Evolutionary conservation across 2,113 vertebrate genomes (phyloP).

Genomic region (Pedetes capensis): DNA sequence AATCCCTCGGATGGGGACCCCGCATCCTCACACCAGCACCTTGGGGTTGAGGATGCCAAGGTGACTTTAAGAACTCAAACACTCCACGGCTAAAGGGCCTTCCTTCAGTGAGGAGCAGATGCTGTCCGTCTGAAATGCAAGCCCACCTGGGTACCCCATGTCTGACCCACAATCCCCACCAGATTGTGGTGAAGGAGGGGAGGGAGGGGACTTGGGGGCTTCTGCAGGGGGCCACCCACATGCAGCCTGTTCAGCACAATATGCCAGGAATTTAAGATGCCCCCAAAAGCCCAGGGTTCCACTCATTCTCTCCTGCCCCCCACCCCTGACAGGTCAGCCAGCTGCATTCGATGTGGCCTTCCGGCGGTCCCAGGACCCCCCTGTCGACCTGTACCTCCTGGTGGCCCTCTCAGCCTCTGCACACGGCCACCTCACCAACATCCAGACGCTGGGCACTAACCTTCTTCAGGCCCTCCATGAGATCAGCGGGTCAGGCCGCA

Average conservation of each 20-base stretch:
- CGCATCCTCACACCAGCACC: no score
- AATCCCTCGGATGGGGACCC: no score
- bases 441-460: constrained; percentile 88
- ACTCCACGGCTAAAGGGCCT: no score
- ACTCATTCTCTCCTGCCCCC: neutral
- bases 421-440: constrained; percentile 89
- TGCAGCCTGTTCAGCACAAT: neutral
- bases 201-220: neutral
- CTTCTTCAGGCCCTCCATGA: constrained; percentile 85
- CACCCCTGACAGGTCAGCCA: constrained; percentile 81
- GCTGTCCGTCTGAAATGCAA: neutral
- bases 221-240: no score
- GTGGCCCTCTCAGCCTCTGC: constrained; percentile 96
- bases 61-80: no score
- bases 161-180: neutral
- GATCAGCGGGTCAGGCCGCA: constrained; percentile 86
- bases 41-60: no score
- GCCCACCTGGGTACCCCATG: neutral
- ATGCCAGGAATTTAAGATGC: no score
- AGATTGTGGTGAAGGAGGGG: neutral
- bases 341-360: constrained; percentile 85
- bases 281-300: neutral
- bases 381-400: constrained; percentile 95
- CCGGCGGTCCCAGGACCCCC: constrained; percentile 88
- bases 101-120: no score